Conservation (phyloP, 2,888 invertebrate species). For the Nomada flava region DNA sequence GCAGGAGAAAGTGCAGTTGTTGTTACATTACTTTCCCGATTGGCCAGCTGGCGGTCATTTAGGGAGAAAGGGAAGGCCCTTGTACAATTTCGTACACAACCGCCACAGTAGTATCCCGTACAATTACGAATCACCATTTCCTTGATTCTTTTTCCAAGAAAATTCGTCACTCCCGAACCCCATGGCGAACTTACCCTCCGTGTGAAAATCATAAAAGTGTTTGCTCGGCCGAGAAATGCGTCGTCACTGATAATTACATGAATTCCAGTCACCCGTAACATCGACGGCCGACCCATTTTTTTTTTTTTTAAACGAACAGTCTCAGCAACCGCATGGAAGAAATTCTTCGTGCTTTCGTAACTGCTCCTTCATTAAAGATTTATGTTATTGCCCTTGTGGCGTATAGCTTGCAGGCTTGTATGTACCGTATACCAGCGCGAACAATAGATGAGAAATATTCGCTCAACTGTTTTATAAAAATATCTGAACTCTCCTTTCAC, state of each 20-base stretch:
- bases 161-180: conserved; percentile 43
- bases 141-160: conserved; percentile 71
- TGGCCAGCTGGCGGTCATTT: conserved; percentile 33
- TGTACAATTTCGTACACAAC: conserved; percentile 48
- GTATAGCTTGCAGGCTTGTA: background rate
- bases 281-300: conserved; percentile 65
- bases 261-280: conserved; percentile 70
- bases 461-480: background rate
- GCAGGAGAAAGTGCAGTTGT: background rate
- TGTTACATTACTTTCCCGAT: background rate
- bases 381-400: conserved; percentile 24
- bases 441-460: conserved; percentile 28
- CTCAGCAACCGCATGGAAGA: conserved; percentile 38
- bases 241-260: conserved; percentile 70
- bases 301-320: conserved; percentile 12
- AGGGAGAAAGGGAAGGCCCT: conserved; percentile 18
- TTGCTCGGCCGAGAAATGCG: conserved; percentile 69
- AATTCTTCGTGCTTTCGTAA: conserved; percentile 56
- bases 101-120: conserved; percentile 17
- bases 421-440: no score
- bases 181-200: conserved; percentile 32
- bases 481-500: conserved; percentile 13
- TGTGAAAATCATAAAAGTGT: conserved; percentile 37
- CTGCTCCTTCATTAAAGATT: conserved; percentile 44
- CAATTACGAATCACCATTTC: conserved; percentile 65